phyloP scores from a whole-genome alignment of 2,113 vertebrate species.

The Marmota monax region DNA sequence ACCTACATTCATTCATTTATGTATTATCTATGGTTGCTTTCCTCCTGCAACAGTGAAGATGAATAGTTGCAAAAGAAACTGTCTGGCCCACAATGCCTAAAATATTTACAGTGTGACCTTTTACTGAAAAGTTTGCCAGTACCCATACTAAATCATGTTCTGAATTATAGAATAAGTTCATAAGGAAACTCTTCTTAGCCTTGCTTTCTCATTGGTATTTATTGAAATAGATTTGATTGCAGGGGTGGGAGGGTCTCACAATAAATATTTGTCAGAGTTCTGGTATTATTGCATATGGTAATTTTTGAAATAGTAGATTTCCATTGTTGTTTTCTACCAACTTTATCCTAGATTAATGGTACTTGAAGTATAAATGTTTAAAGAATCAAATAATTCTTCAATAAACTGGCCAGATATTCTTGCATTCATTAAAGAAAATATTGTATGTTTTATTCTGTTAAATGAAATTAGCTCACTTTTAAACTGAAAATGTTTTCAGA shows the following conservation, averaged over 20 bases:
- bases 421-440: constrained; percentile 31
- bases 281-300: not conserved
- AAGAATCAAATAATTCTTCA: not conserved
- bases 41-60: not conserved
- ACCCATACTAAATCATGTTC: not conserved
- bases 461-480: not conserved
- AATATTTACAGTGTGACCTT: constrained; percentile 9
- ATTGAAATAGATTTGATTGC: constrained; percentile 10
- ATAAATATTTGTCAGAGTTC: not conserved
- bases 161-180: not conserved
- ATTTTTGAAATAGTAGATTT: not conserved
- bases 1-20: not conserved
- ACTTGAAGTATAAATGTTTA: not conserved
- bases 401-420: not conserved
- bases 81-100: not conserved
- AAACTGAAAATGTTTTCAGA: not conserved
- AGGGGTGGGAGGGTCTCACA: not conserved
- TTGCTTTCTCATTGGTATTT: not conserved
- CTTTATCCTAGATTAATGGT: not conserved
- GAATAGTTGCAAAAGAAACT: not conserved
- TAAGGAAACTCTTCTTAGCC: not conserved
- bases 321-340: not conserved
- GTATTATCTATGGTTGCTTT: not conserved
- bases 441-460: not conserved
- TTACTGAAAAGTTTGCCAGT: not conserved